Percentiles rank a stretch among this genome's conserved stretches.
Evolutionary conservation across 2,113 vertebrate species (phyloP).

Genomic region (Dipodomys spectabilis): DNA sequence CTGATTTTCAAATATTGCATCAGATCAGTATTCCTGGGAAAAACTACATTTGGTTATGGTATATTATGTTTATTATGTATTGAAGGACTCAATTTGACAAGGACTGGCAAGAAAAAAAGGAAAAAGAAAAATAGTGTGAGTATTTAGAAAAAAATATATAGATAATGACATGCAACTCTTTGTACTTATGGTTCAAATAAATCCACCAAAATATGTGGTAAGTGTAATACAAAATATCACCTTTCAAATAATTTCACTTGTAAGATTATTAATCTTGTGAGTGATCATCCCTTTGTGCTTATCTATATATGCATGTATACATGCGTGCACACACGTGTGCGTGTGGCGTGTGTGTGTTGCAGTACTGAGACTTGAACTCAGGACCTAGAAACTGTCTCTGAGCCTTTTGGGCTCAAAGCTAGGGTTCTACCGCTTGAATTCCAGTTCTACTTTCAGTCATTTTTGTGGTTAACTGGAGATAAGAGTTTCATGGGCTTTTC

Average conservation of each 20-base stretch:
- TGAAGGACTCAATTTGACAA: background rate
- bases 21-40: background rate
- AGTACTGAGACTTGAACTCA: no score
- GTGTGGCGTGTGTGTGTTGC: no score
- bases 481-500: no score
- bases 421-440: no score
- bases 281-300: background rate
- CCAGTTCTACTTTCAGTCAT: no score
- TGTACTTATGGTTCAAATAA: background rate
- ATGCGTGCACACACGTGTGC: no score
- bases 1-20: constrained; percentile 42
- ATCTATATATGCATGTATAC: no score
- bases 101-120: no score
- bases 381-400: no score
- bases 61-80: background rate
- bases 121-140: background rate
- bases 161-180: background rate
- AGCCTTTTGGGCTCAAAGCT: no score
- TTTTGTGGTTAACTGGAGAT: no score
- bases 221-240: background rate
- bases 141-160: background rate
- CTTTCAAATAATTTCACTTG: constrained; percentile 6
- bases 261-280: background rate
- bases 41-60: background rate
- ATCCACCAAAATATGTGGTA: background rate